These are phyloP conservation scores for Megalonaias nervosa DNA, from an alignment of 1,140 invertebrate genomes.

Conservation along the genomic window DNA sequence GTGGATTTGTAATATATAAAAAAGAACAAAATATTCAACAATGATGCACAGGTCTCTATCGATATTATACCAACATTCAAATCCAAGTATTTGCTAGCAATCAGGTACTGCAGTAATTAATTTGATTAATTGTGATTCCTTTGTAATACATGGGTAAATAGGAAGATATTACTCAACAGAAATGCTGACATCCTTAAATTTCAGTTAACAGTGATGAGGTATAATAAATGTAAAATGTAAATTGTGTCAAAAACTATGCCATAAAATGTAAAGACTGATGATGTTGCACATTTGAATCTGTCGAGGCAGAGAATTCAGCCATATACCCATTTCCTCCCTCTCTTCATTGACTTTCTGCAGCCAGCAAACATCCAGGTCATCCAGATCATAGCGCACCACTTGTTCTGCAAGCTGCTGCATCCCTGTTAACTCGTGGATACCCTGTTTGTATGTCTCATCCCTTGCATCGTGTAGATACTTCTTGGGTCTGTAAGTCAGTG, in stretches of 20 bases:
- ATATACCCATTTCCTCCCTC: constrained; percentile 77
- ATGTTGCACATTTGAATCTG: neutral
- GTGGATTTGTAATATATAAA: too few species aligned
- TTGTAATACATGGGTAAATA: too few species aligned
- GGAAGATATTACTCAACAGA: too few species aligned
- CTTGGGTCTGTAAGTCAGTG: constrained; percentile 82
- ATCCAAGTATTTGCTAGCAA: too few species aligned
- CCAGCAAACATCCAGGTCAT: constrained; percentile 94
- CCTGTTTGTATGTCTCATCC: constrained; percentile 88
- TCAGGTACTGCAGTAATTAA: too few species aligned
- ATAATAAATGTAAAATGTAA: neutral
- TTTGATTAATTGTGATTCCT: too few species aligned
- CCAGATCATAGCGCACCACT: constrained; percentile 93
- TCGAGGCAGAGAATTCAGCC: neutral
- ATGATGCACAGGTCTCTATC: too few species aligned
- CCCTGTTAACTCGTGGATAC: constrained; percentile 88
- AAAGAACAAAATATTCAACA: too few species aligned
- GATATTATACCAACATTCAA: too few species aligned
- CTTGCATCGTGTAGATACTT: constrained; percentile 85
- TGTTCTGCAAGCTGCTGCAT: constrained; percentile 90
- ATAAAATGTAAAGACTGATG: neutral
- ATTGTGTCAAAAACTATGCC: neutral
- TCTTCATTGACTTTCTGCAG: constrained; percentile 89
- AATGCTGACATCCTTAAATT: too few species aligned
- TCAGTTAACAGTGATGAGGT: too few species aligned